Conservation (phyloP, 2,113 vertebrate species). For the Ahaetulla prasina region DNA sequence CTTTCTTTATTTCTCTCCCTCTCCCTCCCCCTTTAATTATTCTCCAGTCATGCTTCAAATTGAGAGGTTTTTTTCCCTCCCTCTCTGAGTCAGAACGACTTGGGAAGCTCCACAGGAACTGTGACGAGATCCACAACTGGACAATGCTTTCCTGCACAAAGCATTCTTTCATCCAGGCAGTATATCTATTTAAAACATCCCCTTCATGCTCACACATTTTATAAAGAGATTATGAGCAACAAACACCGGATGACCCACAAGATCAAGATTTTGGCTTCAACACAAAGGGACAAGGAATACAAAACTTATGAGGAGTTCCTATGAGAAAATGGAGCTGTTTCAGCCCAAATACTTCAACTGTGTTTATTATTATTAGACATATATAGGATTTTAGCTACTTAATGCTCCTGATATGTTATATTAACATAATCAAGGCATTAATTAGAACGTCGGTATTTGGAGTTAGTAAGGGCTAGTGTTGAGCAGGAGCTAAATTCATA, state of each 20-base stretch:
- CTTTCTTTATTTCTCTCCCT: constrained; percentile 24
- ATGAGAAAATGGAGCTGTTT: neutral
- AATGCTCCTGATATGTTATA: neutral
- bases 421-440: neutral
- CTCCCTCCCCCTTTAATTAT: constrained; percentile 61
- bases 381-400: neutral
- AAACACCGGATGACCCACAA: constrained; percentile 38
- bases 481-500: neutral
- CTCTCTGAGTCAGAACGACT: constrained; percentile 66
- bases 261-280: constrained; percentile 42
- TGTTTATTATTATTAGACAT: neutral
- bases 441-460: neutral
- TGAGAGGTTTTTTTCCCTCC: constrained; percentile 51
- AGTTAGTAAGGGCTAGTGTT: neutral
- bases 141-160: constrained; percentile 79
- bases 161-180: constrained; percentile 70
- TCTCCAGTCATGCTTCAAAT: constrained; percentile 72
- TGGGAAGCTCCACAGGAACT: constrained; percentile 71
- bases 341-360: neutral
- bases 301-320: neutral
- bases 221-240: constrained; percentile 69
- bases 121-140: constrained; percentile 57
- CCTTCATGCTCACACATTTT: constrained; percentile 69
- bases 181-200: constrained; percentile 71
- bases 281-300: constrained; percentile 9